Base-by-base conservation (phyloP, 2,888 invertebrate genomes). In the Drosophila quasianomalipes region DNA sequence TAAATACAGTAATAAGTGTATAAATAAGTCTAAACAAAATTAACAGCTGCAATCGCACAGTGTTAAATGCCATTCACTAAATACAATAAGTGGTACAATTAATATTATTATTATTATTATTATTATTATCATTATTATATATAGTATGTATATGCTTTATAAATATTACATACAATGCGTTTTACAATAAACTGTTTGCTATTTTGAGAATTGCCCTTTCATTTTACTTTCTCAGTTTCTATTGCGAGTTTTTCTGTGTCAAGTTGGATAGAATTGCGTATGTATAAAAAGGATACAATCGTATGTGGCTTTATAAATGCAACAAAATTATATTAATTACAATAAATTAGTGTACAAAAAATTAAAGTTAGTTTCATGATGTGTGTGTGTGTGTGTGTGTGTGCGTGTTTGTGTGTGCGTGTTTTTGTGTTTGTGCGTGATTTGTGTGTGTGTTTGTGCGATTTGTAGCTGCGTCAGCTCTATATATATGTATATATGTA, bases 21-120 rank as follows among this genome's bases (percentile, higher is more conserved):
- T 82, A 84, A 83, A 84, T 86, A 88, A 83, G 85, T 82, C 85
- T 85, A 85, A 85, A 85, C 79, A 85, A 88, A 80, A 83, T 81
- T 76, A 80, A 74, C 80, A 80, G 70, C 79, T 85, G 85, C 79
- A 85, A 84, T 74, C 81, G 75, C 81, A 84, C 78, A 75, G 82
- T 78, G 79, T 90, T 91, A 91, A 91, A 91, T 91, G 91, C 91
- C 89, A 91, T 90, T 90, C 76, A 81, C 85, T 89, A 89, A 89
- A 87, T 83, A 87, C 83, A 88, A 79, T 79, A 73, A 76, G 67
- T 80, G 68, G 80, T 79, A 79, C 73, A 79, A 76, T 76, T 80
- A 76, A 76, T 71, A 75, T 61, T 74, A 70, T 73, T 74, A 74
- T 79, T 65, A 72, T 75, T 61, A 73, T 75, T 61, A 73, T 47